Conservation (phyloP, 2,797 vertebrate species). For the Xenops minutus region DNA sequence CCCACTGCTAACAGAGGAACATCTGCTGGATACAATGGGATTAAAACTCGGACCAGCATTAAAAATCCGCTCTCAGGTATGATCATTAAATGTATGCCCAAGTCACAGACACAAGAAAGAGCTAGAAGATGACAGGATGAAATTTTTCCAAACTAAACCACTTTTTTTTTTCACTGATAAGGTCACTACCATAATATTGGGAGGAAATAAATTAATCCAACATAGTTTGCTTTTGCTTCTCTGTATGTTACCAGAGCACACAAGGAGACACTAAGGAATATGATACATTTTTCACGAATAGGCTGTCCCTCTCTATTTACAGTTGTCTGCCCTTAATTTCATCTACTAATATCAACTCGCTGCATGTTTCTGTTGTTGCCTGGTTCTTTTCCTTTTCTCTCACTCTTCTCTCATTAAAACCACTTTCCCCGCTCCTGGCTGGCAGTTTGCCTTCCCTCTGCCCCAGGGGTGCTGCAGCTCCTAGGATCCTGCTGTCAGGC, state of each 20-base stretch:
- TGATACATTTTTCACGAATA: neutral
- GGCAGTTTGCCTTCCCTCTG: neutral
- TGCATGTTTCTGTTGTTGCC: neutral
- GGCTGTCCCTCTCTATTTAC: neutral
- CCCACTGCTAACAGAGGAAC: slow-evolving; percentile 93
- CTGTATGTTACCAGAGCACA: neutral
- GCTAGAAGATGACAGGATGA: neutral
- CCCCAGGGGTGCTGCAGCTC: neutral
- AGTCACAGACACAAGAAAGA: neutral
- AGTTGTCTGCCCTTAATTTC: neutral
- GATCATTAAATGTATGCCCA: neutral
- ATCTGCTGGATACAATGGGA: slow-evolving; percentile 92
- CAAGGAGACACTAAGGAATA: neutral
- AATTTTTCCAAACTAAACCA: neutral
- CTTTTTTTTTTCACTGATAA: neutral
- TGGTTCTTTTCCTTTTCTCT: neutral
- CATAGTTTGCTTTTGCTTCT: neutral
- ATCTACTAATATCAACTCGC: neutral
- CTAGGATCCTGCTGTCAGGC: neutral
- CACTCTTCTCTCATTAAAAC: neutral
- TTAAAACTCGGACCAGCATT: slow-evolving; percentile 93
- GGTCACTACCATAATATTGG: neutral
- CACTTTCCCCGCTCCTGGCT: neutral
- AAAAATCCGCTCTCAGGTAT: slow-evolving; percentile 94
- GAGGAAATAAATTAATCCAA: neutral